Evolutionary conservation across 2,113 vertebrate genomes (phyloP), one percentile per base, ranked within the genome.

Genomic region (Mustela nigripes): DNA sequence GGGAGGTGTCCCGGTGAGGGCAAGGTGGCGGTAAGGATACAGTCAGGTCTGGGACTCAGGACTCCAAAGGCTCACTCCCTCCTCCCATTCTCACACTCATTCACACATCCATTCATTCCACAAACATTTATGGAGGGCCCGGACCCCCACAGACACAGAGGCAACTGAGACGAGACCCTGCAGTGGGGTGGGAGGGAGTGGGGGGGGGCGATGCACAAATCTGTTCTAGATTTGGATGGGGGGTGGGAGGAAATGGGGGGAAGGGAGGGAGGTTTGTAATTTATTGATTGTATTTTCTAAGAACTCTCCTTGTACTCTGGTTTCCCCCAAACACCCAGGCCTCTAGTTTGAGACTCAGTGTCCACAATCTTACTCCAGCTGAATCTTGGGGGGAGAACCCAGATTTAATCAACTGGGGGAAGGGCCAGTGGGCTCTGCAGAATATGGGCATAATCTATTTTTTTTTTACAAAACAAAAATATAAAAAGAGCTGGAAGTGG

Each of bases 281-380:
- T 98, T 98, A 98, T 97, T 92, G 45, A 76, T 67, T 88, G 80
- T 79, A 84, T 98, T 97, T 98, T 91, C 84, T 96, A 83, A 95
- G 90, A 76, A 65, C 53, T 97, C 53, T 71, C 21, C n/a, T 58
- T 78, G 36, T 60, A 62, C 63, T 92, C 80, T 24, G 53, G 87
- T 88, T 94, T 91, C 26, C 67, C 18, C 21, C n/a, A 39, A 7
- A 3, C 0, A 1, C 65, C 31, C n/a, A 79, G 12, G 12, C 14
- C 56, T n/a, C 39, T 18, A 12, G 7, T 62, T 67, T 36, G 73
- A 79, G 91, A 83, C n/a, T 8, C 89, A 45, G 12, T 36, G 76
- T 86, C 74, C 53, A 91, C 89, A 33, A 5, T 31, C n/a, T 71
- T 28, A 53, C 45, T 65, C 67, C 60, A 78, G 65, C 33, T 4